Conservation (phyloP, 1,140 invertebrate genomes). For the Trichoplusia ni region DNA sequence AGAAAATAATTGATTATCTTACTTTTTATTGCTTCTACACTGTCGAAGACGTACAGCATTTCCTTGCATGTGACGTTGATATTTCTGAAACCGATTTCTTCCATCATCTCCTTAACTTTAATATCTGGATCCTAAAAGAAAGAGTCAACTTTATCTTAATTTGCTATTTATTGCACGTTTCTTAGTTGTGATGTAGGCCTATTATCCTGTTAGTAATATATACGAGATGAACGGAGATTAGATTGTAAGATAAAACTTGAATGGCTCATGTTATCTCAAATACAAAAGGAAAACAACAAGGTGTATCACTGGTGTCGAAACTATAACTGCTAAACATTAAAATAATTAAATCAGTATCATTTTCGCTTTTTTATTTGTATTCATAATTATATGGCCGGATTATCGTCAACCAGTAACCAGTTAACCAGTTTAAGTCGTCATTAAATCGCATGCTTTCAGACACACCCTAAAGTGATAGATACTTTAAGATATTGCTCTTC, state of each 20-base stretch:
- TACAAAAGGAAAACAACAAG: neutral
- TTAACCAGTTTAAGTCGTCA: too few relatives aligned
- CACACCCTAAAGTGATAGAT: too few relatives aligned
- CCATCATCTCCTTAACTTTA: slow-evolving; percentile 12
- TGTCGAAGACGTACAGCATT: slow-evolving; percentile 15
- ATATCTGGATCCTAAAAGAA: slow-evolving; percentile 26
- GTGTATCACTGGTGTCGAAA: neutral
- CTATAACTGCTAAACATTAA: too few relatives aligned
- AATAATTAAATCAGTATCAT: too few relatives aligned
- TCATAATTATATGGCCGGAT: too few relatives aligned
- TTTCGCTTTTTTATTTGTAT: too few relatives aligned
- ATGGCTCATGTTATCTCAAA: neutral
- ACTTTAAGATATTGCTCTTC: too few relatives aligned
- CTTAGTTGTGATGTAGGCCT: neutral
- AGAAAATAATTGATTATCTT: neutral
- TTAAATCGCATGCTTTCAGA: too few relatives aligned
- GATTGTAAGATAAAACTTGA: neutral
- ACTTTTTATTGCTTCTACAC: slow-evolving; percentile 23
- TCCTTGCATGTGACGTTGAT: slow-evolving; percentile 28
- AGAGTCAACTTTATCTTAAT: neutral
- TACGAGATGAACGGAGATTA: neutral
- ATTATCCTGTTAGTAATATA: neutral
- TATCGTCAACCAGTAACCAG: too few relatives aligned
- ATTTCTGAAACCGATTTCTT: slow-evolving; percentile 28
- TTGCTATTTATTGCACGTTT: too few relatives aligned